A percentile compares a stretch with the other conserved stretches of the same genome.
Evolutionary conservation across 1,140 invertebrate species (phyloP).

Genomic region (Belonocnema kinseyi): DNA sequence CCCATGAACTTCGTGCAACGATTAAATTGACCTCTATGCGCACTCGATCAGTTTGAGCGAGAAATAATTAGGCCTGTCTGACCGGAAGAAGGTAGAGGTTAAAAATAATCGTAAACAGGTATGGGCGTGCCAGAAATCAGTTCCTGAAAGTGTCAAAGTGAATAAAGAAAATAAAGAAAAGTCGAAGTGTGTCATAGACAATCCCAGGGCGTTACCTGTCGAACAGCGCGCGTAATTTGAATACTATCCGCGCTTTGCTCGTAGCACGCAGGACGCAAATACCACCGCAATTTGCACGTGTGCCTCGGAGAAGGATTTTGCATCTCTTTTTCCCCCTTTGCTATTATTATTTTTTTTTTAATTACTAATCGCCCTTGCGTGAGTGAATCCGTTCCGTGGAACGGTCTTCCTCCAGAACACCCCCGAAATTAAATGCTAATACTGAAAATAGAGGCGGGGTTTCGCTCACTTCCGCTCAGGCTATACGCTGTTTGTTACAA

Average conservation of each 20-base stretch:
- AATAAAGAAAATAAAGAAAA: slow-evolving; percentile 1
- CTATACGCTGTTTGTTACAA: background rate
- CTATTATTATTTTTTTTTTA: background rate
- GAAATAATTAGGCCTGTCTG: background rate
- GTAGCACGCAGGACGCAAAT: background rate
- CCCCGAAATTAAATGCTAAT: slow-evolving; percentile 31
- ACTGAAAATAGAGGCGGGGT: background rate
- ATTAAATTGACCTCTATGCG: background rate
- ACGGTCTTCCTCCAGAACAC: background rate
- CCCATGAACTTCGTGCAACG: background rate
- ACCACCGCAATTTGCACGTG: slow-evolving; percentile 21
- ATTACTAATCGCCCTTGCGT: slow-evolving; percentile 24
- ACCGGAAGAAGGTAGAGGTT: slow-evolving; percentile 30
- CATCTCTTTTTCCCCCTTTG: background rate
- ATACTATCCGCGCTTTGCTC: background rate
- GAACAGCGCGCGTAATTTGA: background rate
- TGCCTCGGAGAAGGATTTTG: background rate
- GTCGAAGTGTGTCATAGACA: background rate
- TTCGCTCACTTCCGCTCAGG: background rate
- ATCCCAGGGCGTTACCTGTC: slow-evolving; percentile 26
- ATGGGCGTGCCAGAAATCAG: slow-evolving; percentile 20
- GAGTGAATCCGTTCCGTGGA: background rate
- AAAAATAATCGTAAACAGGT: slow-evolving; percentile 20
- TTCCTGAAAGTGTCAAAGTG: slow-evolving; percentile 14
- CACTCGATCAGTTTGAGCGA: background rate